A percentile compares a stretch with the other conserved stretches of the same genome.
phyloP scores from a whole-genome alignment of 2,797 vertebrate species.

The Smutsia gigantea region DNA sequence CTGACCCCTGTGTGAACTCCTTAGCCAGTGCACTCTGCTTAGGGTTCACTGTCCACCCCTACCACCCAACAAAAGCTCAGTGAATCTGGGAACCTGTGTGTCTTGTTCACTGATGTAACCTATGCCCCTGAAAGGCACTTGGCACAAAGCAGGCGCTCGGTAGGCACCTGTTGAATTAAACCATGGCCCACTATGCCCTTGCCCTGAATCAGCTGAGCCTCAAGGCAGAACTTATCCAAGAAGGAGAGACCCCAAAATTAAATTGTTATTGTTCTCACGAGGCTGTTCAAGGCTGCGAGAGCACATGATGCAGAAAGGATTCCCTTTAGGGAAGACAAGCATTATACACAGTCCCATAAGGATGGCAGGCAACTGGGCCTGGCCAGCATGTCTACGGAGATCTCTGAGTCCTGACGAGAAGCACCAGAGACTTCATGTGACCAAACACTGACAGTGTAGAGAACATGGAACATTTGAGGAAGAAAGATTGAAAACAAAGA shows the following conservation, averaged over 20 bases:
- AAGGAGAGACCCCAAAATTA: background rate
- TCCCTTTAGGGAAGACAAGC: background rate
- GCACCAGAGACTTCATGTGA: background rate
- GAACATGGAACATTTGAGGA: fast-evolving
- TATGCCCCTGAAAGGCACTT: background rate
- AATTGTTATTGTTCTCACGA: too few species aligned
- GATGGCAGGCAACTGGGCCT: fast-evolving
- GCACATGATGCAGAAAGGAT: background rate
- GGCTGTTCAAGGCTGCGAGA: background rate
- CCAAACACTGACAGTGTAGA: fast-evolving
- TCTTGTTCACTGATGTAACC: too few species aligned
- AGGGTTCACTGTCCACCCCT: fast-evolving
- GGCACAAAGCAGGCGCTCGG: fast-evolving
- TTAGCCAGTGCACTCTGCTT: fast-evolving
- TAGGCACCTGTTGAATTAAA: background rate
- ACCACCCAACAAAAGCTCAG: fast-evolving
- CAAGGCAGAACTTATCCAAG: background rate
- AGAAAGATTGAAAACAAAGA: too few species aligned
- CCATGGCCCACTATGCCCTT: background rate
- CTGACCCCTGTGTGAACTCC: background rate
- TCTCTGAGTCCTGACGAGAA: background rate
- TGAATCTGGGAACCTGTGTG: background rate
- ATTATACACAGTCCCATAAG: background rate
- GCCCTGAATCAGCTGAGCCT: background rate
- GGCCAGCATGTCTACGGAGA: background rate